Conservation (phyloP, 2,888 invertebrate species). For the Tipula unca region DNA sequence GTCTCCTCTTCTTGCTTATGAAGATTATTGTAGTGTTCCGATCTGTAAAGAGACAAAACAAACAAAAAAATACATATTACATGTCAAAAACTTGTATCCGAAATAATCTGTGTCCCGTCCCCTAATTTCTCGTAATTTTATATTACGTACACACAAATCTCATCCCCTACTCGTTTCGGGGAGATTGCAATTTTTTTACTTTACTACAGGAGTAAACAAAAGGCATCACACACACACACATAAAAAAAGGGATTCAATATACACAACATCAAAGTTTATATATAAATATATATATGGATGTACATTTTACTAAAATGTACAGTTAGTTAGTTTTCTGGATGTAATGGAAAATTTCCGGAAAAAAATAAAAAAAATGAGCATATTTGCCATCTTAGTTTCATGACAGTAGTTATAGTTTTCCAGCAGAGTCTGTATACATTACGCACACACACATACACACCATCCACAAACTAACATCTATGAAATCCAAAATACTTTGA, state of each 20-base stretch:
- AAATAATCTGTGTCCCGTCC: not conserved
- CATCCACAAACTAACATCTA: no score
- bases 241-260: not conserved
- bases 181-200: not conserved
- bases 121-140: not conserved
- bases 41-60: slow-evolving; percentile 42
- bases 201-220: not conserved
- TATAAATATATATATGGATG: no score
- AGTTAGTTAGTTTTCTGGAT: not conserved
- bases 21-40: slow-evolving; percentile 52
- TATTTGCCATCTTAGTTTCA: not conserved
- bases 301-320: not conserved
- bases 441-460: no score
- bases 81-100: slow-evolving; percentile 8
- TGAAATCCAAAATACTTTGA: no score
- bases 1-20: slow-evolving; percentile 47
- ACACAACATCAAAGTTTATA: not conserved
- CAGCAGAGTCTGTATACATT: not conserved
- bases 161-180: not conserved
- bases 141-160: not conserved
- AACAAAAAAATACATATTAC: not conserved
- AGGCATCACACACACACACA: not conserved
- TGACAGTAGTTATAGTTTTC: not conserved
- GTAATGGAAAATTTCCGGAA: not conserved
- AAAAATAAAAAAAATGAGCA: not conserved